Percentiles rank a stretch among this genome's conserved stretches.
Evolutionary conservation across 2,888 invertebrate species (phyloP).

Genomic region (Xanthorhoe spadicearia): DNA sequence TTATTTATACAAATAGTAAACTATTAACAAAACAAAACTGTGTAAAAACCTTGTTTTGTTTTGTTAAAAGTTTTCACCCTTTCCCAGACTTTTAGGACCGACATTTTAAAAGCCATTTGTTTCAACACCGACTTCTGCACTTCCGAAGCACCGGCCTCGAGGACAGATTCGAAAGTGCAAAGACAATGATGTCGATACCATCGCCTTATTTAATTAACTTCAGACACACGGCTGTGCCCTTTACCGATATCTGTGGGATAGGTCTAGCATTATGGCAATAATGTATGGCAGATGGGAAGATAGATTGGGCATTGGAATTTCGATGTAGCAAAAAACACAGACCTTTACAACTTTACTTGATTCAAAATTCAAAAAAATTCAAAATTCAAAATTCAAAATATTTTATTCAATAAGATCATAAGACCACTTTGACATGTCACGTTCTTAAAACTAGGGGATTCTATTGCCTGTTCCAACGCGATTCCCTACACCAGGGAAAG

Average conservation of each 20-base stretch:
- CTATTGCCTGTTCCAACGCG: too few species aligned
- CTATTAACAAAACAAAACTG: too few species aligned
- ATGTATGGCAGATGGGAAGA: conserved; percentile 34
- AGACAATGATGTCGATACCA: conserved; percentile 57
- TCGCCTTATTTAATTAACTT: conserved; percentile 63
- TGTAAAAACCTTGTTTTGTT: too few species aligned
- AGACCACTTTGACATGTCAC: too few species aligned
- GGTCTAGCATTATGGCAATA: conserved; percentile 38
- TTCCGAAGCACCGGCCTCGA: conserved; percentile 60
- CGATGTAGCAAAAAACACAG: neutral
- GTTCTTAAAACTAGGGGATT: too few species aligned
- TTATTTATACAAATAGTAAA: too few species aligned
- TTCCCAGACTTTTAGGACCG: neutral
- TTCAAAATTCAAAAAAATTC: too few species aligned
- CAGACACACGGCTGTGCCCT: conserved; percentile 44
- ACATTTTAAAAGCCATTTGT: neutral
- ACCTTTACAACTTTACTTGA: too few species aligned
- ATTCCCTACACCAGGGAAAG: too few species aligned
- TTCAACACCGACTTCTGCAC: conserved; percentile 19
- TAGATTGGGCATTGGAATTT: conserved; percentile 11
- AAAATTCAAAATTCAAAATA: too few species aligned
- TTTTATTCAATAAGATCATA: too few species aligned
- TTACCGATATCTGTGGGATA: conserved; percentile 39
- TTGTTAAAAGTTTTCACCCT: neutral
- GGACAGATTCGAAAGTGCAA: conserved; percentile 65